These are phyloP conservation scores for Perizoma flavofasciatum DNA, from an alignment of 2,888 invertebrate genomes.

Conservation along the genomic window DNA sequence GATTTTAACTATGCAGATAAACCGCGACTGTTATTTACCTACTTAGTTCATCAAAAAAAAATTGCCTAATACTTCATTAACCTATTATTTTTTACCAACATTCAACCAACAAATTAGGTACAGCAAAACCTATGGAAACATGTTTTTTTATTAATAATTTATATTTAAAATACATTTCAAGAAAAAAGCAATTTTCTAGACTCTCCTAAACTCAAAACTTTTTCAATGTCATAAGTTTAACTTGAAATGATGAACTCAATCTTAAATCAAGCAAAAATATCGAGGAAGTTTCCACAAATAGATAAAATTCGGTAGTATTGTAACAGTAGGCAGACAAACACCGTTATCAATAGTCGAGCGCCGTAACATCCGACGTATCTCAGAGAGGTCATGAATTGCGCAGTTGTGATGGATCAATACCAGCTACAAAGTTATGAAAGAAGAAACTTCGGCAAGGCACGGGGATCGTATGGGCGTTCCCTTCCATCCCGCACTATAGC, in stretches of 20 bases:
- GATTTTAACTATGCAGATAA: too few species aligned
- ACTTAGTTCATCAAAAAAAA: too few species aligned
- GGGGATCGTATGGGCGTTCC: slow-evolving; percentile 77
- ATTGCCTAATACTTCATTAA: too few species aligned
- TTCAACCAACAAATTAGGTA: too few species aligned
- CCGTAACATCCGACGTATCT: slow-evolving; percentile 61
- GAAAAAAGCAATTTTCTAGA: too few species aligned
- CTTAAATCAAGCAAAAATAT: slow-evolving; percentile 6
- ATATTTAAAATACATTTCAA: too few species aligned
- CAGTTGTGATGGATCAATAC: slow-evolving; percentile 82
- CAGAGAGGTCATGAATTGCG: slow-evolving; percentile 76
- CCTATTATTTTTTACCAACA: too few species aligned
- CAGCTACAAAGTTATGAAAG: slow-evolving; percentile 81
- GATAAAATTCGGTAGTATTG: slow-evolving; percentile 23
- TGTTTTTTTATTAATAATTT: too few species aligned
- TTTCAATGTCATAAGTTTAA: not conserved
- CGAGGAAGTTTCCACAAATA: slow-evolving; percentile 13
- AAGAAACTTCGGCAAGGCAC: slow-evolving; percentile 81
- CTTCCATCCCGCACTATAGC: slow-evolving; percentile 76
- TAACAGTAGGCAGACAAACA: slow-evolving; percentile 35
- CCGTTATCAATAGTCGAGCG: slow-evolving; percentile 52
- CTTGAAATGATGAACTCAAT: not conserved
- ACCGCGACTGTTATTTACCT: too few species aligned
- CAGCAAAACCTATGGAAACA: too few species aligned
- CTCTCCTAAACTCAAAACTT: too few species aligned